Evolutionary conservation across 2,797 vertebrate species (phyloP).

Genomic region (Lepus townsendii): DNA sequence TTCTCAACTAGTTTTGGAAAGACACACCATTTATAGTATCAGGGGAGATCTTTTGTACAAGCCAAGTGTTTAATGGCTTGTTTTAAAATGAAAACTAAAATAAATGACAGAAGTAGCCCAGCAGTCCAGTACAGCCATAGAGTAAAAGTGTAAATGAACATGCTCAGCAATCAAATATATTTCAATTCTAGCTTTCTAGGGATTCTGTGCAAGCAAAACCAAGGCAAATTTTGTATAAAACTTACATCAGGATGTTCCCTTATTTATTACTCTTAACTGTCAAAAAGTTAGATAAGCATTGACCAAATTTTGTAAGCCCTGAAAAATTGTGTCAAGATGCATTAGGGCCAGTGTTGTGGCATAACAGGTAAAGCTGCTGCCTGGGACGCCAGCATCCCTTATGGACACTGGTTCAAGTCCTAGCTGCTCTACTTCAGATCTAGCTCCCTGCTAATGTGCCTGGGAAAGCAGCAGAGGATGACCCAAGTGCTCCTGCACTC

Average conservation of each 20-base stretch:
- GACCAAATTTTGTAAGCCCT: not conserved
- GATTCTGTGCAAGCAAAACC: slow-evolving; percentile 65
- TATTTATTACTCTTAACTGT: slow-evolving; percentile 51
- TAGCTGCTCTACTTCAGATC: too few relatives aligned
- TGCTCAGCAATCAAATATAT: slow-evolving; percentile 33
- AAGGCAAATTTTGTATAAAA: slow-evolving; percentile 24
- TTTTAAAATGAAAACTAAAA: slow-evolving; percentile 73
- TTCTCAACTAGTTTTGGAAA: slow-evolving; percentile 50
- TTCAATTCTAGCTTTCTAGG: slow-evolving; percentile 44
- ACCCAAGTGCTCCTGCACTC: too few relatives aligned
- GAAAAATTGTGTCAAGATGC: slow-evolving; percentile 15
- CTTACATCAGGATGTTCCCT: slow-evolving; percentile 4
- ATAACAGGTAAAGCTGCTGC: too few relatives aligned
- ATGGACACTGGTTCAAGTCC: too few relatives aligned
- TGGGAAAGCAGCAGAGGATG: too few relatives aligned
- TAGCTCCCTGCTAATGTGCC: too few relatives aligned
- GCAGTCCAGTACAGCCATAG: slow-evolving; percentile 26
- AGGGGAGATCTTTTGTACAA: slow-evolving; percentile 59
- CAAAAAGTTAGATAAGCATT: slow-evolving; percentile 52
- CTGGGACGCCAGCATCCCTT: too few relatives aligned
- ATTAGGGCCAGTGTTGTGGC: too few relatives aligned
- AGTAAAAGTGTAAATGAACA: slow-evolving; percentile 59
- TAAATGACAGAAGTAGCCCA: slow-evolving; percentile 72
- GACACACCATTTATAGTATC: not conserved
- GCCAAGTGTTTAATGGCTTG: slow-evolving; percentile 46